phyloP scores from a whole-genome alignment of 2,797 vertebrate genomes.

The Intellagama lesueurii region DNA sequence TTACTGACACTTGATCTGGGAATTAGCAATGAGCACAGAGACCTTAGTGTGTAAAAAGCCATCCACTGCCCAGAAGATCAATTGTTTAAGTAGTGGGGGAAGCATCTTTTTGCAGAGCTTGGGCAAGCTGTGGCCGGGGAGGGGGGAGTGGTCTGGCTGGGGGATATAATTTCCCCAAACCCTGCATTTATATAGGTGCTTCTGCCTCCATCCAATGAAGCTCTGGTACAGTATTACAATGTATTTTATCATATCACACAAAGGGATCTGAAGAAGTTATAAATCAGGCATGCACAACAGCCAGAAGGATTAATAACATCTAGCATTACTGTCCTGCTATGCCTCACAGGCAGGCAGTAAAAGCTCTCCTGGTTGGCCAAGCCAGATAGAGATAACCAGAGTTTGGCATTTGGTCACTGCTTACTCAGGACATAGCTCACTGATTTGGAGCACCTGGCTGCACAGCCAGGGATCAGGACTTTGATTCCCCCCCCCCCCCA shows the following conservation, averaged over 20 bases:
- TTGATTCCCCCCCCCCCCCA: no score
- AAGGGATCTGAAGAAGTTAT: not conserved
- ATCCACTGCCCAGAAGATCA: constrained; percentile 14
- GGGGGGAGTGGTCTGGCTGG: no score
- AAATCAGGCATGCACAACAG: not conserved
- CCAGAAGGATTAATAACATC: not conserved
- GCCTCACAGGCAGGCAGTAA: not conserved
- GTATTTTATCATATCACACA: not conserved
- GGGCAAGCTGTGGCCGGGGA: no score
- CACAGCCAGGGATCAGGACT: no score
- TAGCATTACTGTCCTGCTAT: not conserved
- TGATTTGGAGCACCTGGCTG: no score
- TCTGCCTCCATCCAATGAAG: not conserved
- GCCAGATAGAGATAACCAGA: not conserved
- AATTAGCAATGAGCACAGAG: constrained; percentile 7
- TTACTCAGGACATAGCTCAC: not conserved
- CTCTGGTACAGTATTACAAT: not conserved
- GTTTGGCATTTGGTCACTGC: not conserved
- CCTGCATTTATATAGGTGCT: not conserved
- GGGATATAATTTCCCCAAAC: no score
- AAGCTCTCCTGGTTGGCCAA: not conserved
- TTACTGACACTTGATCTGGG: constrained; percentile 11
- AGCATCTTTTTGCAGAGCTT: not conserved
- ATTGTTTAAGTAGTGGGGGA: constrained; percentile 1
- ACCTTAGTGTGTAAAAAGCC: not conserved